Conservation (phyloP, 2,113 vertebrate genomes). For the Zootoca vivipara region DNA sequence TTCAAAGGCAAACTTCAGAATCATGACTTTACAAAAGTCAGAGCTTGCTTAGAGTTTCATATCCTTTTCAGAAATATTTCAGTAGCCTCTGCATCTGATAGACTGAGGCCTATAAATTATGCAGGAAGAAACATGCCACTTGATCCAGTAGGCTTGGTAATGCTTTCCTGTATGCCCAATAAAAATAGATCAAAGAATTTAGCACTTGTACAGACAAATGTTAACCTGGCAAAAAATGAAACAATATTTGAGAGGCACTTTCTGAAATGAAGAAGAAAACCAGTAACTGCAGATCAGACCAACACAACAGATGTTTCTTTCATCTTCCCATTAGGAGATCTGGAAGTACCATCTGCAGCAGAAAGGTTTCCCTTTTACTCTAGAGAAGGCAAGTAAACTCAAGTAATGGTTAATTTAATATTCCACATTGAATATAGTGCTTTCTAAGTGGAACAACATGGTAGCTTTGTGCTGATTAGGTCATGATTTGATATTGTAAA, state of each 20-base stretch:
- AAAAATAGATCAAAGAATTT: constrained; percentile 35
- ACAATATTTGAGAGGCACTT: background rate
- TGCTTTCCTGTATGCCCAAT: constrained; percentile 11
- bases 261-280: constrained; percentile 17
- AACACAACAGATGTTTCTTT: constrained; percentile 20
- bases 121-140: constrained; percentile 2
- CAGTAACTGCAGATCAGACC: constrained; percentile 10
- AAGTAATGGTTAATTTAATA: background rate
- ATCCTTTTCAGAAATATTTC: background rate
- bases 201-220: constrained; percentile 6
- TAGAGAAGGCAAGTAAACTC: background rate
- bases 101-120: constrained; percentile 5
- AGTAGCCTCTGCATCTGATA: background rate
- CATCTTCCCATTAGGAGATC: constrained; percentile 16
- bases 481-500: too few relatives aligned
- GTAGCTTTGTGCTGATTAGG: too few relatives aligned
- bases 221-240: constrained; percentile 23
- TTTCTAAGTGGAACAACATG: background rate
- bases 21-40: background rate
- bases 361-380: constrained; percentile 16
- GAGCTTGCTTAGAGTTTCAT: background rate
- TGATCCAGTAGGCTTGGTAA: background rate
- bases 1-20: background rate
- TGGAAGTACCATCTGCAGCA: background rate
- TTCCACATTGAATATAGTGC: background rate